Evolutionary conservation across 2,797 vertebrate genomes (phyloP), one percentile per base, ranked within the genome.

Genomic region (Halcyon smyrnensis): DNA sequence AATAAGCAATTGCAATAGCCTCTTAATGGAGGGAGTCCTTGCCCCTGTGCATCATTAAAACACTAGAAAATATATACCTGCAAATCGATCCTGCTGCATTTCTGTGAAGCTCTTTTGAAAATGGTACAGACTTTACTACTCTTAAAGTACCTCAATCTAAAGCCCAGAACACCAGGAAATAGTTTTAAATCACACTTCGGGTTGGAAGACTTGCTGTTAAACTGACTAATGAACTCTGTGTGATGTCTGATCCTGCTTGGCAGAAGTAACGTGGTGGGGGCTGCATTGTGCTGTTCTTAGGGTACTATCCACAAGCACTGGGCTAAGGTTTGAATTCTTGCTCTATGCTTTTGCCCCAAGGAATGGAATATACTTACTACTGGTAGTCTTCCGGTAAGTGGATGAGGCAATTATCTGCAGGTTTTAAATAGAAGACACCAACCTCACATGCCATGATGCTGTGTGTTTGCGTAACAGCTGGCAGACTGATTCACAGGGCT

Each of bases 141-240:
- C 20, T 30, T 77, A 8, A 84, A 68, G 36, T 67, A 74, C 25
- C 77, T 84, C 51, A 12, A 0, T 25, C 20, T 83, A 43, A 93
- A 87, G 77, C 45, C 48, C 65, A 77, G 59, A 88, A 64, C 43
- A 43, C 41, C 0, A 2, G 28, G 41, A n/a, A 80, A 46, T 20
- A 57, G 68, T 64, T 93, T 70, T 34, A 90, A 77, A 70, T 24
- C 34, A 46, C 17, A 19, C 18, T 84, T 80, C 9, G 43, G 45
- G 16, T 87, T 68, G 62, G 80, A 64, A 67, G 87, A 25, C 27
- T 89, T 90, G 30, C 57, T 43, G 79, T 82, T 85, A 90, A 90
- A 30, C 70, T 50, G 64, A 23, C 70, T 80, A 36, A 89, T 51
- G 88, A 96, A 50, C 43, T 50, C 83, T 39, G 32, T 48, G 59